Evolutionary conservation across 2,888 invertebrate genomes (phyloP).

Genomic region (Nomada ferruginata): DNA sequence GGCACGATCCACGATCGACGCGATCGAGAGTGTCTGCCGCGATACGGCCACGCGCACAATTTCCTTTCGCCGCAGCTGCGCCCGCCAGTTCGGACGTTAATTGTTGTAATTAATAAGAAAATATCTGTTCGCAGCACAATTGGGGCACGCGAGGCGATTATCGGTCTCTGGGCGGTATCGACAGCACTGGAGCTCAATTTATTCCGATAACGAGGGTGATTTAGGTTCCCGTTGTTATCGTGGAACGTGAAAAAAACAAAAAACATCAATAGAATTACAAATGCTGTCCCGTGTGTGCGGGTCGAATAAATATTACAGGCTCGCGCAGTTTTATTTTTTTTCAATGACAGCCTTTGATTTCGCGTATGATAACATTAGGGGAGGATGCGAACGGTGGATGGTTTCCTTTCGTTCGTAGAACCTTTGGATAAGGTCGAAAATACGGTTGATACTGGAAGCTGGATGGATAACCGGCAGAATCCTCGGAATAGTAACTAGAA

Average conservation of each 20-base stretch:
- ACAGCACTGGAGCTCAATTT: background rate
- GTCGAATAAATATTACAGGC: background rate
- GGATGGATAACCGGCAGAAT: slow-evolving; percentile 72
- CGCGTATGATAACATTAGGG: slow-evolving; percentile 50
- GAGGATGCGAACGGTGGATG: slow-evolving; percentile 45
- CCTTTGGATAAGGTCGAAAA: slow-evolving; percentile 55
- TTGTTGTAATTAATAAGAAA: slow-evolving; percentile 56
- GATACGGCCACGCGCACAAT: slow-evolving; percentile 28
- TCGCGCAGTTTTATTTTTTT: slow-evolving; percentile 47
- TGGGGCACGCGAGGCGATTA: background rate
- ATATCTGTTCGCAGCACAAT: background rate
- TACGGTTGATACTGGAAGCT: slow-evolving; percentile 35
- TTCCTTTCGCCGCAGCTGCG: background rate
- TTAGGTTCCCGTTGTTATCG: background rate
- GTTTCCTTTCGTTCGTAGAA: slow-evolving; percentile 62
- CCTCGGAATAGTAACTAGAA: slow-evolving; percentile 73
- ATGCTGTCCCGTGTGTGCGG: background rate
- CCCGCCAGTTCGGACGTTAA: slow-evolving; percentile 27
- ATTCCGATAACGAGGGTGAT: slow-evolving; percentile 11
- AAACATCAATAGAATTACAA: background rate
- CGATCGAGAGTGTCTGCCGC: slow-evolving; percentile 38
- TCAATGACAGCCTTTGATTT: slow-evolving; percentile 45
- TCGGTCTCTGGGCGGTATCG: background rate
- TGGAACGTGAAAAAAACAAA: background rate
- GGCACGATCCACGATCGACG: slow-evolving; percentile 27